Conservation (phyloP, 2,797 vertebrate species). For the Tenualosa ilisha region DNA sequence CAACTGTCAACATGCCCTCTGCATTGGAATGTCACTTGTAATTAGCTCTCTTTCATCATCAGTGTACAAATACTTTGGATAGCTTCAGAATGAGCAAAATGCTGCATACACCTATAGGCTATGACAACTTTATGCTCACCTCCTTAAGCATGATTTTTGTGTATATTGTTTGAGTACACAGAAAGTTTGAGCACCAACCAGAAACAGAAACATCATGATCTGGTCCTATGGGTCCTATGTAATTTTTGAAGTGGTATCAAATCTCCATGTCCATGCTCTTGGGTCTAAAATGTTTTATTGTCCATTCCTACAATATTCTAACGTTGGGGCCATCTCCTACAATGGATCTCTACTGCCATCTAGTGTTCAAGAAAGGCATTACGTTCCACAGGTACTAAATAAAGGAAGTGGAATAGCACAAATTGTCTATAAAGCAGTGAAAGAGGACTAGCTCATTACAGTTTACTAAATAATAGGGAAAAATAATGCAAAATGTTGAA, state of each 20-base stretch:
- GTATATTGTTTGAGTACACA: too few relatives aligned
- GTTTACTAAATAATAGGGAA: too few relatives aligned
- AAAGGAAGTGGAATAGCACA: too few relatives aligned
- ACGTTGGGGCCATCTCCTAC: not conserved
- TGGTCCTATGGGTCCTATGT: not conserved
- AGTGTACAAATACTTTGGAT: constrained; percentile 16
- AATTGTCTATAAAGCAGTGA: too few relatives aligned
- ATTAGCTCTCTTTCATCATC: constrained; percentile 34
- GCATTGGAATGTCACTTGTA: constrained; percentile 48
- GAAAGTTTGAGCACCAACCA: not conserved
- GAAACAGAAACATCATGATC: not conserved
- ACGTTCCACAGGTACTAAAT: not conserved
- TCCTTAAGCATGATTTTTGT: too few relatives aligned
- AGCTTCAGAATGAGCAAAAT: not conserved
- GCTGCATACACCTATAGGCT: too few relatives aligned
- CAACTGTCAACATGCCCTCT: constrained; percentile 24
- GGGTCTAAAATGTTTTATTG: not conserved
- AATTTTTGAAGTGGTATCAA: not conserved
- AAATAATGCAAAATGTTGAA: too few relatives aligned
- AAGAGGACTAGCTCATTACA: too few relatives aligned
- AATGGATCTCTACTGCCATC: not conserved
- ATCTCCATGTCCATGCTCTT: not conserved
- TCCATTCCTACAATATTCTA: not conserved
- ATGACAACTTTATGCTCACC: too few relatives aligned
- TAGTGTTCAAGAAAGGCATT: not conserved